Percentiles rank a stretch among this genome's conserved stretches.
Evolutionary conservation across 2,113 vertebrate species (phyloP).

Genomic region (Ophthalmolycus amberensis): DNA sequence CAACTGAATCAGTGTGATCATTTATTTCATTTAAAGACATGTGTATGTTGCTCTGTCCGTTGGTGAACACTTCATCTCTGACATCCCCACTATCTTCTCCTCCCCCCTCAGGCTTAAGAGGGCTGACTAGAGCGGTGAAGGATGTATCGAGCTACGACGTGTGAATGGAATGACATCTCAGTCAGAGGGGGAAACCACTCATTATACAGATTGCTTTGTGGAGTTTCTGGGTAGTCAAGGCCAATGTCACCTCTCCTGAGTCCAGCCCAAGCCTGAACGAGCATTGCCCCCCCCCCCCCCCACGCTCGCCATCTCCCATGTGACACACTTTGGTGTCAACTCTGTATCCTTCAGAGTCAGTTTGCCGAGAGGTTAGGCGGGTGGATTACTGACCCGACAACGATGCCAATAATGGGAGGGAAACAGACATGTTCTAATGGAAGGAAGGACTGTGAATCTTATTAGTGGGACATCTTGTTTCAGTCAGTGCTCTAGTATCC

Average conservation of each 20-base stretch:
- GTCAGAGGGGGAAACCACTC: slow-evolving; percentile 73
- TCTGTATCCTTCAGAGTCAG: slow-evolving; percentile 32
- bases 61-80: slow-evolving; percentile 47
- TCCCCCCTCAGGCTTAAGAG: slow-evolving; percentile 55
- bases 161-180: slow-evolving; percentile 71
- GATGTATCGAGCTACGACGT: slow-evolving; percentile 56
- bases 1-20: slow-evolving; percentile 33
- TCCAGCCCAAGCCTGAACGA: slow-evolving; percentile 46
- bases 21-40: slow-evolving; percentile 39
- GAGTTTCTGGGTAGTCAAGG: slow-evolving; percentile 69
- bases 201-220: slow-evolving; percentile 79
- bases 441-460: slow-evolving; percentile 68
- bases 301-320: slow-evolving; percentile 6
- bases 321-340: slow-evolving; percentile 53
- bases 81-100: slow-evolving; percentile 57
- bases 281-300: slow-evolving; percentile 12
- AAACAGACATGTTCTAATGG: slow-evolving; percentile 68
- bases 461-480: slow-evolving; percentile 76
- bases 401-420: slow-evolving; percentile 52
- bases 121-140: slow-evolving; percentile 54
- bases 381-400: slow-evolving; percentile 53
- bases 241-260: slow-evolving; percentile 69
- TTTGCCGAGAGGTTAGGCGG: slow-evolving; percentile 54
- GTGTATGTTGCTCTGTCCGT: slow-evolving; percentile 16
- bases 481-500: slow-evolving; percentile 54